Base-by-base conservation (phyloP, 2,113 vertebrate species). In the Jacana jacana region DNA sequence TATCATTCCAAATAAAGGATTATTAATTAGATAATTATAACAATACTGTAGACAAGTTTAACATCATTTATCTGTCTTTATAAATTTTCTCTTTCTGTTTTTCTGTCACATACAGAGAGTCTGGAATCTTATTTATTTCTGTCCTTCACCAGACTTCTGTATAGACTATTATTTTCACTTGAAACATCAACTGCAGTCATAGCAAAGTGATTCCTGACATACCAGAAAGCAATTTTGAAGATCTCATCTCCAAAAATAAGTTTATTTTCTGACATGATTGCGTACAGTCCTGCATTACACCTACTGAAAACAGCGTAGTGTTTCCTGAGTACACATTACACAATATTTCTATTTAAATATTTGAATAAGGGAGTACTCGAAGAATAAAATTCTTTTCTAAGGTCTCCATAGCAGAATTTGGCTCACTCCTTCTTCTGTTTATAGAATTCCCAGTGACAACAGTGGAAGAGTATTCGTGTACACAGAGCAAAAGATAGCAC, bases 191-290 rank as follows among this genome's bases (percentile, higher is more conserved):
- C 61, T 91, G 63, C 76, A 91, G 55, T 82, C 64, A 91, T 37
- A 95, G 86, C 72, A 94, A 86, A 91, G 68, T 52, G 80, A 96
- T 94, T 88, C 68, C 69, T 90, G 65, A 76, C 83, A 93, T 95
- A 69, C 82, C 77, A 90, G 86, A 93, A 89, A 89, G 79, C 37
- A 49, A 88, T 88, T 86, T 51, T 71, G 65, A 93, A 90, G 88
- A 93, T 84, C 82, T 88, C 89, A 73, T 91, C 52, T 92, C 90
- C 72, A 86, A 95, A 94, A 96, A 94, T 68, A 93, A 90, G 51
- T 68, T 40, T 90, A 48, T 71, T 90, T 94, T 95, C 64, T 31
- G 72, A 79, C 35, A 42, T 42, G 86, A 86, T 46, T 90, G 55
- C 80, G 86, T 75, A 81, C 61, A 89, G 60, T 91, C 51, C 28